phyloP scores from a whole-genome alignment of 2,113 vertebrate species.

The Hypomesus transpacificus region DNA sequence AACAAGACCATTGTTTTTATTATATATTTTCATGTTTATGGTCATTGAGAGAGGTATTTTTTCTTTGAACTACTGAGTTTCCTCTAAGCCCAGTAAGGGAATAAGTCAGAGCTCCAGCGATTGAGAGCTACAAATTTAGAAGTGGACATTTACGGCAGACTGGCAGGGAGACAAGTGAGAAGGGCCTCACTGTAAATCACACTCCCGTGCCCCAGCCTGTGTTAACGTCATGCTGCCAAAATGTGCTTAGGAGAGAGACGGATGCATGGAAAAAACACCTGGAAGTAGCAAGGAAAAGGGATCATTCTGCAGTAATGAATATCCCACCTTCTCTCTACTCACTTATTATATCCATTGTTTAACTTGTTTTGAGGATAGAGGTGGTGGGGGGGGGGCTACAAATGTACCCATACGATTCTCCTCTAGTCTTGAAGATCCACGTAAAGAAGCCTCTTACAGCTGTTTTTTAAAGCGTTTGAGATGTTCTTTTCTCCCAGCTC shows the following conservation, averaged over 20 bases:
- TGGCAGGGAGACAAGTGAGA: conserved; percentile 50
- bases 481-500: conserved; percentile 69
- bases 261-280: conserved; percentile 22
- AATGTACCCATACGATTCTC: conserved; percentile 47
- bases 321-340: background rate
- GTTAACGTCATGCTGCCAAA: conserved; percentile 39
- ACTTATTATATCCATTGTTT: too few species aligned
- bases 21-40: background rate
- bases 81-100: conserved; percentile 22
- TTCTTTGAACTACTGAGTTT: too few species aligned
- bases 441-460: conserved; percentile 56
- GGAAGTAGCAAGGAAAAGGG: background rate
- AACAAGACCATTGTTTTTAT: background rate
- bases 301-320: background rate
- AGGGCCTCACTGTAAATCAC: conserved; percentile 58
- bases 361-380: background rate
- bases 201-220: conserved; percentile 25
- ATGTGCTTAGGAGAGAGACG: conserved; percentile 32
- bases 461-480: conserved; percentile 54
- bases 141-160: conserved; percentile 57
- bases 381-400: background rate
- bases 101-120: conserved; percentile 29
- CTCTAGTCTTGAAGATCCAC: conserved; percentile 56
- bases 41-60: background rate
- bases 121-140: conserved; percentile 65